These are phyloP conservation scores for Trissolcus basalis DNA, from an alignment of 1,140 invertebrate species.

Conservation along the genomic window DNA sequence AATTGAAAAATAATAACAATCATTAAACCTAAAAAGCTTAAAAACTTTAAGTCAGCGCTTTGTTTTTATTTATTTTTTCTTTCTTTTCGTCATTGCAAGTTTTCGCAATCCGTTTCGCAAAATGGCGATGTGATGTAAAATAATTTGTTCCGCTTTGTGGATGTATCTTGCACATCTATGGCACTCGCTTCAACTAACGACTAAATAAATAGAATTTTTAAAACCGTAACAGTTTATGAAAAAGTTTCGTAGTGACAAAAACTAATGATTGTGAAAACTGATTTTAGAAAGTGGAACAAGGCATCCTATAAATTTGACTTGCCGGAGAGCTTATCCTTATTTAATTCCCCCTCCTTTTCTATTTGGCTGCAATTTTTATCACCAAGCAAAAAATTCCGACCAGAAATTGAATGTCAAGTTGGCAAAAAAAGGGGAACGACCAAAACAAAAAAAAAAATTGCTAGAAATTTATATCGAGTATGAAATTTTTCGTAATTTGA, in stretches of 20 bases:
- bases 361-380: no score
- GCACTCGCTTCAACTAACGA: conserved; percentile 1
- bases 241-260: conserved; percentile 27
- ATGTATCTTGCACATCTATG: conserved; percentile 6
- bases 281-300: conserved; percentile 44
- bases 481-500: no score
- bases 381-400: no score
- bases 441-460: no score
- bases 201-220: conserved; percentile 5
- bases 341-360: no score
- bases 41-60: conserved; percentile 6
- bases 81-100: neutral
- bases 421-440: no score
- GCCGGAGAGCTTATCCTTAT: neutral
- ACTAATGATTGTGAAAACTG: conserved; percentile 40
- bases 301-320: neutral
- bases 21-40: no score
- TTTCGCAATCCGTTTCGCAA: neutral
- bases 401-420: no score
- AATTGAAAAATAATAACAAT: no score
- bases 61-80: no score
- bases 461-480: no score
- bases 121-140: neutral
- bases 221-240: conserved; percentile 14
- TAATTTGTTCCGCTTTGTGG: neutral